phyloP scores from a whole-genome alignment of 1,140 invertebrate species.

The Atopsyche davidsoni region DNA sequence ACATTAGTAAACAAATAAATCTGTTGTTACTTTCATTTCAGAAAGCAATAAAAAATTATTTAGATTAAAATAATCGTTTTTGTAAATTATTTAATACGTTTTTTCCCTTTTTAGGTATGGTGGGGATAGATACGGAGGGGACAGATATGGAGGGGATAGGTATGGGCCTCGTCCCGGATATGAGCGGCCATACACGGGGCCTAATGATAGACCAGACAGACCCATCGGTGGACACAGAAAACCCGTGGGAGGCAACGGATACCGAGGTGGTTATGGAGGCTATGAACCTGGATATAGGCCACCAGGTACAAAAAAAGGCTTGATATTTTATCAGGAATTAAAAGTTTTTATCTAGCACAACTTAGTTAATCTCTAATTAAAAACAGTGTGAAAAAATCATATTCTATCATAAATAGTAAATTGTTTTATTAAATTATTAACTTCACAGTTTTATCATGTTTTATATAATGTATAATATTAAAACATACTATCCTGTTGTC shows the following conservation, averaged over 20 bases:
- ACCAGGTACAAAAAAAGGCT: conserved; percentile 22
- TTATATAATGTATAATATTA: too few species aligned
- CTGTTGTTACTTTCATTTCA: too few species aligned
- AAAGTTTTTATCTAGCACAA: not conserved
- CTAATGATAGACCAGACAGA: conserved; percentile 16
- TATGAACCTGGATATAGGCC: conserved; percentile 28
- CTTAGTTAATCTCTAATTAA: not conserved
- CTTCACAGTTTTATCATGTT: too few species aligned
- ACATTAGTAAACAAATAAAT: too few species aligned
- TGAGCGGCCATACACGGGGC: conserved; percentile 25
- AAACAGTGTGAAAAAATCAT: too few species aligned
- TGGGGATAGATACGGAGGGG: conserved; percentile 28
- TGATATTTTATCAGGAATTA: not conserved
- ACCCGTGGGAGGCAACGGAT: conserved; percentile 27
- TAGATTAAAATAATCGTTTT: too few species aligned
- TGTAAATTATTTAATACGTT: too few species aligned
- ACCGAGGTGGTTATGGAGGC: conserved; percentile 28
- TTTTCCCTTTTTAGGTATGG: conserved; percentile 13
- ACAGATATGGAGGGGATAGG: conserved; percentile 25
- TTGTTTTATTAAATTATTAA: too few species aligned
- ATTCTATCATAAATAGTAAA: too few species aligned
- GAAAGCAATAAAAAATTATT: too few species aligned
- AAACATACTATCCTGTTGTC: too few species aligned
- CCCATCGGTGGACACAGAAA: conserved; percentile 14
- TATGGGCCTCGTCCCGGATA: too few species aligned